Evolutionary conservation across 2,888 invertebrate species (phyloP), one percentile per base, ranked within the genome.

Genomic region (Eristalinus sepulchralis): DNA sequence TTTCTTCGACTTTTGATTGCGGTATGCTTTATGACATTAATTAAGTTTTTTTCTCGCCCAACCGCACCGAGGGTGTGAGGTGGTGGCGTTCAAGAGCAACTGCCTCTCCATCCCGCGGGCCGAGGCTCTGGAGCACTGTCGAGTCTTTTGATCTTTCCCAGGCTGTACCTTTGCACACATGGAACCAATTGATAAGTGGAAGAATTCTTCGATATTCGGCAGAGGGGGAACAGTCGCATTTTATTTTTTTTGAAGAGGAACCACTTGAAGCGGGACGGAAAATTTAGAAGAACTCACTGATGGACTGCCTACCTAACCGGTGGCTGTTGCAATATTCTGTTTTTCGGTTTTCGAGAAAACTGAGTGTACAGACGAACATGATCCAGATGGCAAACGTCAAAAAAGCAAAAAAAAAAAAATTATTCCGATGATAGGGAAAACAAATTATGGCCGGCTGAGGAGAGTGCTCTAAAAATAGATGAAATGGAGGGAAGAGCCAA

Each of bases 341-440:
- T 57, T 66, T 73, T 80, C 10, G n/a, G 9, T 77, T 39, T 64
- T 62, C 9, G 6, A 64, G 60, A 22, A 22, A 55, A 55, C 20
- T 55, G 72, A 81, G 68, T 72, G 75, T 81, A 53, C 64, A 64
- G 34, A 67, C 39, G 62, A 83, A 83, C 62, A 66, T 70, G 60
- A 68, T 66, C 86, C 86, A 82, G 82, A 82, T 85, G 85, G 82
- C 73, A 39, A 31, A 59, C 76, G 64, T 81, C 53, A 80, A 47
- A 24, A n/a, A n/a, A n/a, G n/a, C n/a, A n/a, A n/a, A n/a, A n/a
- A n/a, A n/a, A n/a, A n/a, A n/a, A 47, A 66, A 47, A 27, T 47
- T 66, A 66, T 72, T n/a, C 17, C 27, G 60, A 67, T 68, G 79
- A 68, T 66, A 64, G 22, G 22, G 66, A 22, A 34, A 60, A 73